Base-by-base conservation (phyloP, 2,113 vertebrate genomes). In the Rhegmatorhina hoffmannsi region DNA sequence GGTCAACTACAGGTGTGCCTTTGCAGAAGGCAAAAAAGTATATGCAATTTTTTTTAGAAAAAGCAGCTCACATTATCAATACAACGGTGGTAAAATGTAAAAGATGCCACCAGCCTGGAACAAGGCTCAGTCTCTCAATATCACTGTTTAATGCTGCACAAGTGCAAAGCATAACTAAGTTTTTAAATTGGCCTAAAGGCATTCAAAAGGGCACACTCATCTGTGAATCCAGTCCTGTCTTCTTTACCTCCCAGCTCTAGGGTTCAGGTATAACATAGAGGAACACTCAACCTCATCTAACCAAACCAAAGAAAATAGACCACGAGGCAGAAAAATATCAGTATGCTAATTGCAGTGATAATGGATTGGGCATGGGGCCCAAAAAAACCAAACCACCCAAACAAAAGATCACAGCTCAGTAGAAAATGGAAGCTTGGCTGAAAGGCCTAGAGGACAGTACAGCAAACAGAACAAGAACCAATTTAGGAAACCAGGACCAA, bases 351-450 rank as follows among this genome's bases (percentile, higher is more conserved):
- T 38, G 40, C 17, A 69, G 19, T 24, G 46, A 77, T 2, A n/a
- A 17, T 21, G 44, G 58, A 63, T 49, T 79, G 47, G 6, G 29
- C 8, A 25, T 0, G 1, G 6, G 26, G 33, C 3, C 3, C 4
- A 36, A 49, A 33, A 13, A 25, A 17, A n/a, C 3, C 11, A 20
- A 13, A n/a, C 40, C 14, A 46, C 44, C 18, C 7, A 36, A 62
- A n/a, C 14, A 25, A 56, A 28, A 38, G 52, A 64, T 19, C 34
- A 53, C 15, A 75, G 14, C 5, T n/a, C 7, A 79, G 24, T 11
- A 49, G 11, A 53, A 81, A 46, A 83, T 6, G 8, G 8, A 67
- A 89, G 70, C 21, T 33, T 34, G 10, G 7, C 29, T 62, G 13
- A 76, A 86, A 94, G 76, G 21, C 19, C 43, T 14, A 36, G 6